Base-by-base conservation (phyloP, 1,140 invertebrate genomes). In the Drosophila ercepeae region DNA sequence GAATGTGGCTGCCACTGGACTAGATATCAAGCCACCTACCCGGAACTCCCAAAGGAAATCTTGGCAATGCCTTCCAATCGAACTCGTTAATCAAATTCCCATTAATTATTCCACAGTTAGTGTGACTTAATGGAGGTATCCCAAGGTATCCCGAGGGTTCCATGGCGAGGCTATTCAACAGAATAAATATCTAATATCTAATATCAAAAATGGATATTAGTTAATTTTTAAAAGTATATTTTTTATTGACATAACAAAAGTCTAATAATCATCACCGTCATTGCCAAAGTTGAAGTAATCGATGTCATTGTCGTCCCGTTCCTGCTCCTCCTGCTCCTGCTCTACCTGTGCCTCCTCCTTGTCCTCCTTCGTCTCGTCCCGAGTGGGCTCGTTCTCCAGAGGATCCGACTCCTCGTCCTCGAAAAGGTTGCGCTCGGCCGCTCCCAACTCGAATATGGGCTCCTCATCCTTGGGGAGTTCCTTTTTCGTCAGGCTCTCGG, bases 261-360 rank as follows among this genome's bases (percentile, higher is more conserved):
- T 61, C 45, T 53, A 53, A 63, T 60, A 57, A 53, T 67, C 60
- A 32, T 42, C 36, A 50, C 61, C 57, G 48, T 72, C 70, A 36
- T 70, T 82, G 13, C 82, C 81, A 44, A 83, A 86, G 42, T 32
- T 54, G 18, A 86, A 86, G 46, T 82, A 88, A 25, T 86, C 82
- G 1, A 82, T 39, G 16, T 82, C 57, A 9, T 65, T 29, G 2
- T 74, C 48, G 18, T 72, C 51, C 19, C 29, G 34, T 0, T 52
- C 34, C 32, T 14, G 59, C 0, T 64, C 48, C 4, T 25, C 18
- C 18, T 52, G 21, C 34, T 72, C 25, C 16, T 46, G 29, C 11
- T 51, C 25, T n/a, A 14, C 25, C 27, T 48, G 23, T 8, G 19
- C 9, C 16, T 68, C 45, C 7, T 50, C 11, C 5, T 34, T 23